Evolutionary conservation across 2,113 vertebrate species (phyloP).

Genomic region (Poeciliopsis prolifica): DNA sequence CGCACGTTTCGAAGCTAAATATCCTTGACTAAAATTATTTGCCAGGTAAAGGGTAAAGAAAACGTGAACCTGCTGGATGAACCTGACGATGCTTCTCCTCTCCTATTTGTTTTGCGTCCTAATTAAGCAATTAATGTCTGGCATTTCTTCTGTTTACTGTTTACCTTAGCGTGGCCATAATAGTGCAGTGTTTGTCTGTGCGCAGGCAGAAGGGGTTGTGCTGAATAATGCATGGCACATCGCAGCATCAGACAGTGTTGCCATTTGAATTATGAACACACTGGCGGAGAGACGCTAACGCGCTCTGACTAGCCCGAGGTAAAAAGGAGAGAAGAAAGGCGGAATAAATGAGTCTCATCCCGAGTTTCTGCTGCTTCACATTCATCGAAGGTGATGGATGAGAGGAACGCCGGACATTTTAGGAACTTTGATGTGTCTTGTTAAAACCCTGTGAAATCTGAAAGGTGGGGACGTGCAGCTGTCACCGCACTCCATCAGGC

Average conservation of each 20-base stretch:
- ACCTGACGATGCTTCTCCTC: slow-evolving; percentile 41
- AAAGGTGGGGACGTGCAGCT: slow-evolving; percentile 32
- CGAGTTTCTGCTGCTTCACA: slow-evolving; percentile 59
- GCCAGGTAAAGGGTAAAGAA: neutral
- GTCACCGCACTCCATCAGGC: slow-evolving; percentile 45
- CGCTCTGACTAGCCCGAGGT: slow-evolving; percentile 65
- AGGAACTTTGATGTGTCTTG: slow-evolving; percentile 65
- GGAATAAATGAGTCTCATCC: slow-evolving; percentile 48
- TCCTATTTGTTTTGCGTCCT: slow-evolving; percentile 68
- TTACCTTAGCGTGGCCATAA: slow-evolving; percentile 65
- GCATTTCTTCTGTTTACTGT: slow-evolving; percentile 73
- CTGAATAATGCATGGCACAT: slow-evolving; percentile 80
- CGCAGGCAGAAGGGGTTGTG: slow-evolving; percentile 63
- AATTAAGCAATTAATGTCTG: slow-evolving; percentile 76
- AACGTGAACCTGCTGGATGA: slow-evolving; percentile 18
- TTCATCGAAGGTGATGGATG: slow-evolving; percentile 67
- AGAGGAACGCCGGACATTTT: slow-evolving; percentile 47
- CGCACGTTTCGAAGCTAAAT: neutral
- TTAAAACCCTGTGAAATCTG: slow-evolving; percentile 60
- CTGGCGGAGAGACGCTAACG: slow-evolving; percentile 67
- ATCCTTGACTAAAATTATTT: neutral
- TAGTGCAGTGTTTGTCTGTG: slow-evolving; percentile 74
- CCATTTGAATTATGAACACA: slow-evolving; percentile 82
- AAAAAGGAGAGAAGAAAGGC: slow-evolving; percentile 47
- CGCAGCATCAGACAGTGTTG: slow-evolving; percentile 69